A percentile compares a stretch with the other conserved stretches of the same genome.
These are phyloP conservation scores for Nycticebus coucang DNA, from an alignment of 2,113 vertebrate species.

Conservation along the genomic window DNA sequence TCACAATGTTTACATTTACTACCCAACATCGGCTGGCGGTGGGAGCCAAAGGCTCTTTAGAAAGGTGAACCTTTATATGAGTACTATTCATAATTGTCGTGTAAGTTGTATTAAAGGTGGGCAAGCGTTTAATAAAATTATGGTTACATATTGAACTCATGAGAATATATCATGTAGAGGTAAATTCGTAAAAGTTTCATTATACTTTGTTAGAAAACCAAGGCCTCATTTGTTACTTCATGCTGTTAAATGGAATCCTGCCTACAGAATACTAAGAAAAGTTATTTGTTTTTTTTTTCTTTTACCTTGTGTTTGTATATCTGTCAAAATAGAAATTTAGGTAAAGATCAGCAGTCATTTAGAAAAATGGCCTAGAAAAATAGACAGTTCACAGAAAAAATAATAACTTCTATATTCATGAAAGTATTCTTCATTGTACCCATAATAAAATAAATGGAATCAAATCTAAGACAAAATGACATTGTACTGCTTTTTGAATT, in stretches of 20 bases:
- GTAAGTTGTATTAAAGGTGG: not conserved
- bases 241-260: not conserved
- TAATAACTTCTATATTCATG: conserved; percentile 17
- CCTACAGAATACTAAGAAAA: not conserved
- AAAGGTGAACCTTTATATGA: conserved; percentile 85
- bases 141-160: not conserved
- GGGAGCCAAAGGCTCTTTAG: conserved; percentile 94
- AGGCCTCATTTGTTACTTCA: not conserved
- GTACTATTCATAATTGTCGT: not conserved
- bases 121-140: not conserved
- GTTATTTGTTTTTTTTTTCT: not conserved
- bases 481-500: conserved; percentile 20
- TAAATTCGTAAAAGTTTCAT: conserved; percentile 5
- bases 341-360: conserved; percentile 19
- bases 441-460: not conserved
- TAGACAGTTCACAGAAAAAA: not conserved
- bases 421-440: not conserved
- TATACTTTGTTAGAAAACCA: not conserved
- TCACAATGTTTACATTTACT: conserved; percentile 96
- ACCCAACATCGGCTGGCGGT: conserved; percentile 93
- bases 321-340: conserved; percentile 5
- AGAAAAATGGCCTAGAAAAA: conserved; percentile 44
- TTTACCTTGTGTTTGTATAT: not conserved
- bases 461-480: not conserved
- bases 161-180: not conserved